Base-by-base conservation (phyloP, 2,113 vertebrate genomes). In the Barbus barbus region DNA sequence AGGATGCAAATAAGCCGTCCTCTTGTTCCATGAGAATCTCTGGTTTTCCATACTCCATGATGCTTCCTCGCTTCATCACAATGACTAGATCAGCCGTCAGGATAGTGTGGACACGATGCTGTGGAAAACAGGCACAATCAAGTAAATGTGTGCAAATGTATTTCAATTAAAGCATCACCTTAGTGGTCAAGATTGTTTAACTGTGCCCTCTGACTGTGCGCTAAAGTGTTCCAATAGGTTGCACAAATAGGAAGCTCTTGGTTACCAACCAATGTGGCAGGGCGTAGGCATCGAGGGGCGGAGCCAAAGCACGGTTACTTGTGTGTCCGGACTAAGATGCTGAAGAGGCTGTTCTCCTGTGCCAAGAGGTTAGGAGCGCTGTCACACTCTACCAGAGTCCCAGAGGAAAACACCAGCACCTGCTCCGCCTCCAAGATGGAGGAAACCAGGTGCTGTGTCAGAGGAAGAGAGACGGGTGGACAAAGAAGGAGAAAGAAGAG, bases 101-200 rank as follows among this genome's bases (percentile, higher is more conserved):
- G 91, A 99, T 99, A 88, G 98, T 99, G 92, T 99, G 97, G 84
- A 99, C 98, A 0, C 98, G 97, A 88, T 99, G 98, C 98, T 99
- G 94, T 18, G 73, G 2, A 4, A 61, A 33, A 24, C 26, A 3
- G 41, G 41, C 41, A 44, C 41, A 44, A 44, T 44, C 41, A 44
- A 38, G 38, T 8, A 38, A 8, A 9, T 38, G 38, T 38, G 2
- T 9, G 38, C 38, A 38, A 44, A 44, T 3, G 2, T 44, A 44
- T 44, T 44, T 44, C 41, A 12, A 44, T 12, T 44, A 44, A 44
- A 44, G 41, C 41, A 12, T 44, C 41, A 44, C 41, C 41, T 44
- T 44, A 12, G 11, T 11, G 11, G 41, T 3, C 11, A 11, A 12
- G 41, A 44, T 1, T 44, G 41, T 12, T 44, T 44, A 44, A 38